Conservation (phyloP, 2,888 invertebrate species). For the Polia nebulosa region DNA sequence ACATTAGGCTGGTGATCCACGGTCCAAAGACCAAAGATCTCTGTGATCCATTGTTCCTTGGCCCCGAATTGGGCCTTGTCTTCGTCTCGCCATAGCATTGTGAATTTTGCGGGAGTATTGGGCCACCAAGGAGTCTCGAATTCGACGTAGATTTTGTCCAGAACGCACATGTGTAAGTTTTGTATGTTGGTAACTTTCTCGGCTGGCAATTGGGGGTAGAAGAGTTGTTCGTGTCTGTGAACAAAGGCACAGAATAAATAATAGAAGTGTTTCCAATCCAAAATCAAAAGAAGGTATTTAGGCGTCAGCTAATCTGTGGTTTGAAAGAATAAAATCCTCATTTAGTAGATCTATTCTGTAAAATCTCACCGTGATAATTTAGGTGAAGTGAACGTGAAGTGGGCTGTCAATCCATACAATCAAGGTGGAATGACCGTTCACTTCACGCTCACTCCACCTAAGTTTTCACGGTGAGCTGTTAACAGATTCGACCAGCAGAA, state of each 20-base stretch:
- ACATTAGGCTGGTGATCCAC: slow-evolving; percentile 92
- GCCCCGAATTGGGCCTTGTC: slow-evolving; percentile 86
- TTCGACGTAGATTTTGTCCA: slow-evolving; percentile 93
- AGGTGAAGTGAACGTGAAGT: no score
- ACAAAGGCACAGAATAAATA: slow-evolving; percentile 34
- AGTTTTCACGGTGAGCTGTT: no score
- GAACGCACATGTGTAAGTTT: slow-evolving; percentile 92
- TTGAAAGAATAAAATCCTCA: background rate
- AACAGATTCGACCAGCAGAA: no score
- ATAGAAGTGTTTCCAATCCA: no score
- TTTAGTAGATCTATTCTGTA: no score
- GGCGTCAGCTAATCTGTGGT: background rate
- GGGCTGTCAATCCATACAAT: no score
- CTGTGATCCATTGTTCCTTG: slow-evolving; percentile 91
- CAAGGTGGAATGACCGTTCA: no score
- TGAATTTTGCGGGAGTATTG: slow-evolving; percentile 84
- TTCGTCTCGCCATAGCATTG: slow-evolving; percentile 90
- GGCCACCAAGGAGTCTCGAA: slow-evolving; percentile 93
- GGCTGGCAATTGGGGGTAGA: slow-evolving; percentile 90
- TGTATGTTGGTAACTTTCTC: slow-evolving; percentile 91
- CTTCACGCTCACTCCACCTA: no score
- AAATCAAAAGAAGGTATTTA: background rate
- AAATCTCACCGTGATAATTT: no score
- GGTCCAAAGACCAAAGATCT: slow-evolving; percentile 91
- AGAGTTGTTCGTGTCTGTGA: slow-evolving; percentile 87